Evolutionary conservation across 2,888 invertebrate species (phyloP).

Genomic region (Neoitamus cyanurus): DNA sequence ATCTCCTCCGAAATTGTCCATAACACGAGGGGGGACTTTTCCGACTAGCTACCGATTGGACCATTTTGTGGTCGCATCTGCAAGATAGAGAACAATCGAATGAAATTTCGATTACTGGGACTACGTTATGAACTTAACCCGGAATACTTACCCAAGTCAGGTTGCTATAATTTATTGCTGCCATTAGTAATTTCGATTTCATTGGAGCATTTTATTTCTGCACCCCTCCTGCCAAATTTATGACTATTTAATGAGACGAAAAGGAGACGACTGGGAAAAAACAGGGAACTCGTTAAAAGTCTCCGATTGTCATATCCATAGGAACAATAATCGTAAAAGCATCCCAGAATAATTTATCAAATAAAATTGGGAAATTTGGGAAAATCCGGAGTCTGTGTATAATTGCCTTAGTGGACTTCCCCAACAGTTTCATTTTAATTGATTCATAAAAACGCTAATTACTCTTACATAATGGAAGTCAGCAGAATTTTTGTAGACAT

Average conservation of each 20-base stretch:
- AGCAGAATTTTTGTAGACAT: too few species aligned
- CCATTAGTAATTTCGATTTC: not conserved
- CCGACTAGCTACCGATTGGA: not conserved
- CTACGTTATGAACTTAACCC: not conserved
- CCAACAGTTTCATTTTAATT: not conserved
- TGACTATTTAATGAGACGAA: not conserved
- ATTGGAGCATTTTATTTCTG: not conserved
- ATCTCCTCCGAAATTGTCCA: not conserved
- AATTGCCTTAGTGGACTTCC: not conserved
- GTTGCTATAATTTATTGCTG: not conserved
- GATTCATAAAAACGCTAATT: not conserved
- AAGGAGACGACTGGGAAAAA: not conserved
- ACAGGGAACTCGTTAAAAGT: not conserved
- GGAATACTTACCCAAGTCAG: not conserved
- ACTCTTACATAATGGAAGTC: too few species aligned
- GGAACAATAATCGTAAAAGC: not conserved
- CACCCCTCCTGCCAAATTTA: not conserved
- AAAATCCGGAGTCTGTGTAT: not conserved
- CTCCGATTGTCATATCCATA: not conserved
- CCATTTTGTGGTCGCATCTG: not conserved
- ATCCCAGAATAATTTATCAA: not conserved
- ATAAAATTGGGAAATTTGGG: not conserved
- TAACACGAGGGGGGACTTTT: not conserved
- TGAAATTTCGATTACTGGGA: not conserved
- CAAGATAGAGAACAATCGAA: not conserved